These are phyloP conservation scores for Ypsolopha sequella DNA, from an alignment of 2,888 invertebrate species.

Conservation along the genomic window DNA sequence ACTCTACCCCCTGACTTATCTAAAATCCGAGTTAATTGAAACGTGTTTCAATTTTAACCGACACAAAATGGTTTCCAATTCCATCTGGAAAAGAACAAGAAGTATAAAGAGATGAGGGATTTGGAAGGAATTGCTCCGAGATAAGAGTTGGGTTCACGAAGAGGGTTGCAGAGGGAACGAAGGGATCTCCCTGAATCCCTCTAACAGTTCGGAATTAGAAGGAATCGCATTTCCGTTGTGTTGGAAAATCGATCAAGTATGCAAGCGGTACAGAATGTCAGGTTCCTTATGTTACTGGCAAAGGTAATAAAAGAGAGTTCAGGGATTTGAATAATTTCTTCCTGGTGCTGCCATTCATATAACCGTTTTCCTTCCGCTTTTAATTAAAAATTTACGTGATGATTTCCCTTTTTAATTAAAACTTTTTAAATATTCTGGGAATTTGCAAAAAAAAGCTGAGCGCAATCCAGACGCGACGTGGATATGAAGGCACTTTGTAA, in stretches of 20 bases:
- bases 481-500: too few species aligned
- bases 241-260: conserved; percentile 2
- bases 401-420: too few species aligned
- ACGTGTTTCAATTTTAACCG: conserved; percentile 35
- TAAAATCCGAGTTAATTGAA: conserved; percentile 32
- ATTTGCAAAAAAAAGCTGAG: too few species aligned
- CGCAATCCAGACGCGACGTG: too few species aligned
- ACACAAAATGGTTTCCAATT: conserved; percentile 21
- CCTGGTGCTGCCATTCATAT: too few species aligned
- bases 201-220: conserved; percentile 38
- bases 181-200: conserved; percentile 18
- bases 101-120: conserved; percentile 21
- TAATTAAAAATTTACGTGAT: too few species aligned
- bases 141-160: conserved; percentile 19
- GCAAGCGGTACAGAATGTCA: background rate
- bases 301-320: background rate
- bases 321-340: background rate
- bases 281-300: background rate
- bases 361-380: too few species aligned
- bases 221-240: conserved; percentile 28
- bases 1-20: too few species aligned
- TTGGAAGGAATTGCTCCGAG: conserved; percentile 21
- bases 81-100: conserved; percentile 28
- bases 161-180: conserved; percentile 12
- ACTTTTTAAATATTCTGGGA: too few species aligned